Evolutionary conservation across 2,888 invertebrate species (phyloP), one percentile per base, ranked within the genome.

Genomic region (Yponomeuta evonymella): DNA sequence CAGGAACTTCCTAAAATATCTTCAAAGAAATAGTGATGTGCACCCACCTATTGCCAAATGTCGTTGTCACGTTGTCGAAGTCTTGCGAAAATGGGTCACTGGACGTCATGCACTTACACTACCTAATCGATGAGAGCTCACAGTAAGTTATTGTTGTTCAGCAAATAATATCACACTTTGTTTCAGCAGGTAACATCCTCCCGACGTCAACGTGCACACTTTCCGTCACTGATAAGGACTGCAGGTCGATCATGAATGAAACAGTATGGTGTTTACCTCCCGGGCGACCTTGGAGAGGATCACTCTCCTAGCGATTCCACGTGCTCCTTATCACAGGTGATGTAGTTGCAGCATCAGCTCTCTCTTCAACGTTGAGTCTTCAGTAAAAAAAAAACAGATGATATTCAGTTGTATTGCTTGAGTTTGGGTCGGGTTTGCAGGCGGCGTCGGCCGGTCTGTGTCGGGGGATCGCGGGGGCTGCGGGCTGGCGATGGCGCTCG

Each of bases 71-170:
- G 79, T 81, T 85, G 81, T 84, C 82, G 84, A 86, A 83, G 83
- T 83, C 79, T 85, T 85, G 83, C 80, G 83, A 86, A 90, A 90
- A 89, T 90, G 84, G 90, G 90, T 89, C 90, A 90, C 84, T 79
- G 79, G 79, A 79, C 85, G 84, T 81, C 82, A 82, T 87, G 83
- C 86, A 87, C 82, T 81, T 80, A 81, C 81, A 83, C 78, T 43
- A 8, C 43, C 43, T 77, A 86, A 84, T 85, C 84, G 82, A 85
- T 85, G 84, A 81, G 85, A 84, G 83, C 82, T 79, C 79, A 79
- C 76, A 67, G 67, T 33, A 76, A 66, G 66, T 36, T 67, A 67
- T 67, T 65, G 48, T 36, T 67, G 48, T 48, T 48, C 43, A 48
- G 48, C 23, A 68, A 33, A 15, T 67, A 33, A 15, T 67, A 67